phyloP scores from a whole-genome alignment of 30 jellyfish, hydroid and myxozoan species.

The Pelagia noctiluca region DNA sequence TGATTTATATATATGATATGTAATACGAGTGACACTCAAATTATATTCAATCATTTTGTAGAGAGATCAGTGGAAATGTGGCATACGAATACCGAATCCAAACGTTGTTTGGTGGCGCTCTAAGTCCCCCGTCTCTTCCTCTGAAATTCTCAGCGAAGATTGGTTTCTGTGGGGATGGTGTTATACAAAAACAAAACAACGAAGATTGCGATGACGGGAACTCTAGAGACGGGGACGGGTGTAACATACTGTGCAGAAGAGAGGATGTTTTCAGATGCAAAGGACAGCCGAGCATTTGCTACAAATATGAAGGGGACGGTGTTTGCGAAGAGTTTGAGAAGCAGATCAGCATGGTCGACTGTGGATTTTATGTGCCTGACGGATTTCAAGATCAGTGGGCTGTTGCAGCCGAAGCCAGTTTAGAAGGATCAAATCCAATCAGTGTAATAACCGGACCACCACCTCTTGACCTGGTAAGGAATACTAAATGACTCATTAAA shows the following conservation, averaged over 20 bases:
- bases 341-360: slow-evolving; percentile 69
- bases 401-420: slow-evolving; percentile 52
- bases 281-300: slow-evolving; percentile 94
- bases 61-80: slow-evolving; percentile 41
- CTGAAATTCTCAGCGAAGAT: slow-evolving; percentile 45
- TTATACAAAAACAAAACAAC: slow-evolving; percentile 39
- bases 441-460: slow-evolving; percentile 88
- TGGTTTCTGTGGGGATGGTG: slow-evolving; percentile 98
- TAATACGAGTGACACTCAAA: too few relatives aligned
- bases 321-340: slow-evolving; percentile 90
- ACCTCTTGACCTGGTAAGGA: slow-evolving; percentile 88
- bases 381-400: slow-evolving; percentile 99
- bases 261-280: slow-evolving; percentile 92
- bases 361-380: slow-evolving; percentile 89
- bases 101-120: slow-evolving; percentile 58
- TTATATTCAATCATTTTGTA: not conserved
- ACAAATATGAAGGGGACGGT: slow-evolving; percentile 88
- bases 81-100: slow-evolving; percentile 73
- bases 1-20: too few relatives aligned
- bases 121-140: slow-evolving; percentile 84
- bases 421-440: slow-evolving; percentile 45
- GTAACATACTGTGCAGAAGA: slow-evolving; percentile 77
- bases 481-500: not conserved
- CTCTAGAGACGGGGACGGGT: slow-evolving; percentile 92
- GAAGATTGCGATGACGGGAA: slow-evolving; percentile 99